Evolutionary conservation across 1,140 invertebrate genomes (phyloP).

Genomic region (Heliothis virescens): DNA sequence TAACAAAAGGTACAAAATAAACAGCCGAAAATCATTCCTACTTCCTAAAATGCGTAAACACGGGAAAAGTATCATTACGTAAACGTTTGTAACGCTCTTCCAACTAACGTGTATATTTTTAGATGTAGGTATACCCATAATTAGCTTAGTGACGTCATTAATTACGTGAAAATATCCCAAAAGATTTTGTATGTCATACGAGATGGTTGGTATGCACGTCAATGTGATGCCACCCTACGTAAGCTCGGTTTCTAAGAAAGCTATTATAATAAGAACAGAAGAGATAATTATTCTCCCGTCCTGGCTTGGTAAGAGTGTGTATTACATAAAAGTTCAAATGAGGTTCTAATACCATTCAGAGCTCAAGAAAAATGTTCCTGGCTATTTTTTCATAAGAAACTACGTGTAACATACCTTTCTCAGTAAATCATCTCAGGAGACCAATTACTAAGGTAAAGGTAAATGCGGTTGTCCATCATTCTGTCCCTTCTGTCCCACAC

Average conservation of each 20-base stretch:
- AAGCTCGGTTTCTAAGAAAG: neutral
- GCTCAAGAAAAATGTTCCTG: no score
- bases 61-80: neutral
- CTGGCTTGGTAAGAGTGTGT: no score
- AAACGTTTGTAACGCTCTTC: conserved; percentile 1
- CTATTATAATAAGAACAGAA: no score
- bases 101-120: neutral
- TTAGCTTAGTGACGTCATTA: neutral
- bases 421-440: neutral
- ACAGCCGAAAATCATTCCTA: no score
- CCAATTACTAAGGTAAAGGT: neutral
- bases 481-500: neutral
- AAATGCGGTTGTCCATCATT: neutral
- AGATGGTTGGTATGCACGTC: neutral
- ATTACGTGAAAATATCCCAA: neutral
- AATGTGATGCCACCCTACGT: neutral
- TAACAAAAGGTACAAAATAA: no score
- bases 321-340: no score
- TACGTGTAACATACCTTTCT: neutral
- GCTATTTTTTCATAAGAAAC: no score
- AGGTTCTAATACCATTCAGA: no score
- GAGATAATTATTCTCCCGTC: no score
- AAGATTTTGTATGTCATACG: neutral
- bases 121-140: neutral
- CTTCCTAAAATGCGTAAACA: neutral